These are phyloP conservation scores for Plagodis pulveraria DNA, from an alignment of 2,888 invertebrate species.

Conservation along the genomic window DNA sequence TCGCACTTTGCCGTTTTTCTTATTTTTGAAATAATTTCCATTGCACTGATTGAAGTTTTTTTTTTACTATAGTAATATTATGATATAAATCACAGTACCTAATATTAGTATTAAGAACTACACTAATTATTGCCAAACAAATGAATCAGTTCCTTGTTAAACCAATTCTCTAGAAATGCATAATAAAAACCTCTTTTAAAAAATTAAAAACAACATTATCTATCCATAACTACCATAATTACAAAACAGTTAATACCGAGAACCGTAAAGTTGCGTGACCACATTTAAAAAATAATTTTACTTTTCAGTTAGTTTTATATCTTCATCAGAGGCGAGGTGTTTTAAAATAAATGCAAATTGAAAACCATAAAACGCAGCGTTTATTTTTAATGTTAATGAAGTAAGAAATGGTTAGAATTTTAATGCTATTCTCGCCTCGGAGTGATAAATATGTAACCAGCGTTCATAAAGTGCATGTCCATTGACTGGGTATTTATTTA, in stretches of 20 bases:
- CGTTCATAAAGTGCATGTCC: slow-evolving; percentile 27
- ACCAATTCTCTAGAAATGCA: no score
- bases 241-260: slow-evolving; percentile 24
- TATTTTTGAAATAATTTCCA: no score
- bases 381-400: slow-evolving; percentile 41
- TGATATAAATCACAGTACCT: no score
- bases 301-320: slow-evolving; percentile 32
- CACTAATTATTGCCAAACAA: no score
- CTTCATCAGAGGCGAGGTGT: slow-evolving; percentile 40
- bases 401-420: slow-evolving; percentile 37
- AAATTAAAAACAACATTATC: slow-evolving; percentile 3
- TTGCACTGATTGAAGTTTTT: no score
- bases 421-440: slow-evolving; percentile 27
- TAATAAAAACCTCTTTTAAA: no score
- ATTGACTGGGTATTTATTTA: slow-evolving; percentile 33
- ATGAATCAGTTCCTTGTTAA: no score
- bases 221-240: slow-evolving; percentile 11
- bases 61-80: no score
- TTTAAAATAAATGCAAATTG: slow-evolving; percentile 45
- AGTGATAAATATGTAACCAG: slow-evolving; percentile 30
- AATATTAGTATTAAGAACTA: no score
- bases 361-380: slow-evolving; percentile 40
- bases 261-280: slow-evolving; percentile 34
- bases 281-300: slow-evolving; percentile 10
- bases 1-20: no score